A percentile compares a stretch with the other conserved stretches of the same genome.
phyloP scores from a whole-genome alignment of 2,113 vertebrate genomes.

The Bucco capensis region DNA sequence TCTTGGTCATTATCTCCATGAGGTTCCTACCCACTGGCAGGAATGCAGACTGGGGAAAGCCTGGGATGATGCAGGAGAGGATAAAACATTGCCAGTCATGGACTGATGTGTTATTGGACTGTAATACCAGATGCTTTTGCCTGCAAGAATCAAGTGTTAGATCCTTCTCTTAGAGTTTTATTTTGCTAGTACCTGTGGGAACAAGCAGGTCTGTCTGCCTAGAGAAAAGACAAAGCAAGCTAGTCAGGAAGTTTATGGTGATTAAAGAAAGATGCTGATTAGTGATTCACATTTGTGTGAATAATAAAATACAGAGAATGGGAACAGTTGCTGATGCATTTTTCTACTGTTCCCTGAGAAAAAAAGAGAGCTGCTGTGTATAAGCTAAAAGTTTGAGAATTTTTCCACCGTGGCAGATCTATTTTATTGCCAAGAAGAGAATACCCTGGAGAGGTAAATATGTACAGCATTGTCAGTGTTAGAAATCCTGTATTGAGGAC shows the following conservation, averaged over 20 bases:
- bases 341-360: not conserved
- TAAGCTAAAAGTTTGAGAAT: conserved; percentile 12
- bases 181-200: conserved; percentile 42
- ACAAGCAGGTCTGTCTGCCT: conserved; percentile 17
- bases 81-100: not conserved
- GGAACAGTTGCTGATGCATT: not conserved
- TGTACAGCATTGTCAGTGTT: not conserved
- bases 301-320: not conserved
- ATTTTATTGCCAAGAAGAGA: conserved; percentile 43
- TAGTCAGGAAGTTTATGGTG: conserved; percentile 14
- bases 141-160: conserved; percentile 37
- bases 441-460: conserved; percentile 16
- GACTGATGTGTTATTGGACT: conserved; percentile 1
- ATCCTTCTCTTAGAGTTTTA: conserved; percentile 28
- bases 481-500: not conserved
- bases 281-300: conserved; percentile 21
- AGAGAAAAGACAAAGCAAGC: conserved; percentile 40
- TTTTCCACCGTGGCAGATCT: not conserved
- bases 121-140: not conserved
- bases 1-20: conserved; percentile 48
- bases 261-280: conserved; percentile 25
- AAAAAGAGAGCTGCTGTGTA: not conserved
- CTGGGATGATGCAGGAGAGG: not conserved
- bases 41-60: not conserved
- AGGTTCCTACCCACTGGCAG: not conserved